phyloP scores from a whole-genome alignment of 2,797 vertebrate genomes.

The Rhodeus uyekii region DNA sequence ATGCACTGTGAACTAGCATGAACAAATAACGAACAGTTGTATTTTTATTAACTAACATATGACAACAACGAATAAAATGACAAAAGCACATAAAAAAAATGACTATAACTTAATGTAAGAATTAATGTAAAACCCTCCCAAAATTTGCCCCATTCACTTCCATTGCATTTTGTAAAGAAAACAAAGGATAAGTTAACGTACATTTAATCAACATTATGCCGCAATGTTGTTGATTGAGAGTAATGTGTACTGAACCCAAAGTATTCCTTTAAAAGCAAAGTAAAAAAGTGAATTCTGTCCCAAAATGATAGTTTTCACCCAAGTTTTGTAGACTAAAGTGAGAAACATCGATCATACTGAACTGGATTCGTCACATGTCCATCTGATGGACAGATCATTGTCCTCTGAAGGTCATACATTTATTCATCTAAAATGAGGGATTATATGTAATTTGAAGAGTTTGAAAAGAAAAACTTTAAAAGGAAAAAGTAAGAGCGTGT shows the following conservation, averaged over 20 bases:
- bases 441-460: constrained; percentile 1
- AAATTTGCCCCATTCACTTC: not conserved
- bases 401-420: constrained; percentile 17
- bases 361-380: not conserved
- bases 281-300: not conserved
- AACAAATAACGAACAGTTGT: too few species aligned
- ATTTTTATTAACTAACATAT: too few species aligned
- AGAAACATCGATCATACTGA: not conserved
- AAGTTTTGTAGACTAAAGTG: not conserved
- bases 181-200: not conserved
- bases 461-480: not conserved
- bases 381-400: not conserved
- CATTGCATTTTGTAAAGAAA: not conserved
- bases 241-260: not conserved
- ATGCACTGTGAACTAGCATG: too few species aligned
- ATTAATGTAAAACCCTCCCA: not conserved
- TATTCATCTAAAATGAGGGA: constrained; percentile 11
- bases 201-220: not conserved
- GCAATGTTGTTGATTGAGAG: not conserved
- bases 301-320: not conserved
- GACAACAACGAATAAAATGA: too few species aligned
- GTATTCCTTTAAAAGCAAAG: not conserved
- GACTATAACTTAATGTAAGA: not conserved
- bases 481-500: not conserved
- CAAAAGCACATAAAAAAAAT: not conserved